phyloP scores from a whole-genome alignment of 1,140 invertebrate genomes.

The Neodiprion fabricii region DNA sequence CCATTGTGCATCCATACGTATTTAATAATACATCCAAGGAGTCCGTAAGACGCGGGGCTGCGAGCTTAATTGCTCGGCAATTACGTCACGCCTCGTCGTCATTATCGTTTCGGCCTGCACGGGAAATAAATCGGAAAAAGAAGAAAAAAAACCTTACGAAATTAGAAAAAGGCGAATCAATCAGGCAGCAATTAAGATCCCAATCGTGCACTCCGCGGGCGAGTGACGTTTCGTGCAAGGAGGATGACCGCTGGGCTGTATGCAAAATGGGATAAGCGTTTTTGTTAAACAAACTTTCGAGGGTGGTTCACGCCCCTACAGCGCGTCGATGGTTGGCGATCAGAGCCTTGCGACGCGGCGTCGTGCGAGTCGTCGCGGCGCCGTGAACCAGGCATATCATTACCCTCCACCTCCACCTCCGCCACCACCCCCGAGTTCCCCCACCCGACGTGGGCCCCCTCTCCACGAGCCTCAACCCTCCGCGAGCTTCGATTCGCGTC shows the following conservation, averaged over 20 bases:
- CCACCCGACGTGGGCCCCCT: conserved; percentile 24
- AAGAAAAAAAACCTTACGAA: no score
- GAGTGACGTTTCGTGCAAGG: no score
- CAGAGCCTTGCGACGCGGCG: not conserved
- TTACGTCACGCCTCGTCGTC: not conserved
- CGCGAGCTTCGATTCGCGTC: conserved; percentile 19
- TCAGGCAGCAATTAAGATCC: no score
- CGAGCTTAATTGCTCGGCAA: not conserved
- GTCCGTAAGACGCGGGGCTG: not conserved
- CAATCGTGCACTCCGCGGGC: no score
- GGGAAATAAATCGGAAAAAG: not conserved
- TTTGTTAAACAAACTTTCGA: not conserved
- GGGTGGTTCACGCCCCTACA: conserved; percentile 14
- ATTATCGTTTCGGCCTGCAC: no score
- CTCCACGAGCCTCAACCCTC: not conserved
- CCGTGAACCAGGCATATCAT: conserved; percentile 44
- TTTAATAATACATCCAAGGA: no score
- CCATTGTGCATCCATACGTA: no score
- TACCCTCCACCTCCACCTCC: conserved; percentile 31
- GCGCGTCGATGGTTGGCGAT: not conserved
- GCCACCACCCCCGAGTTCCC: conserved; percentile 27
- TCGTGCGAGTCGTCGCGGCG: conserved; percentile 34
- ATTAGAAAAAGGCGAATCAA: no score
- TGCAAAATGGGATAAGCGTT: not conserved
- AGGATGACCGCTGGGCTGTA: no score